Percentiles rank a stretch among this genome's conserved stretches.
Conservation (phyloP, 2,113 vertebrate species). For the Candoia aspera region DNA sequence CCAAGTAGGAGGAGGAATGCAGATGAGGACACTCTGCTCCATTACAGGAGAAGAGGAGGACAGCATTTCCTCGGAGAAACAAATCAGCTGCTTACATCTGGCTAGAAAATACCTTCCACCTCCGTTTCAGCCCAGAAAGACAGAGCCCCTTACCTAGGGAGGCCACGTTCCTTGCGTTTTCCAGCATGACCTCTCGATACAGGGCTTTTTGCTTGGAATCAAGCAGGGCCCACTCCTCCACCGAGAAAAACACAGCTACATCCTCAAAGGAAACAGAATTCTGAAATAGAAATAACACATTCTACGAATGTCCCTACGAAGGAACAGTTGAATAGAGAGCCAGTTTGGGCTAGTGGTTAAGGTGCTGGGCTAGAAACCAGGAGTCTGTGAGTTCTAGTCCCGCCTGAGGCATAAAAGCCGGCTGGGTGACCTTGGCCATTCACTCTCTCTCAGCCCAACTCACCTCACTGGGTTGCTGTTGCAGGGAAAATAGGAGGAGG, state of each 20-base stretch:
- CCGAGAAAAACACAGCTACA: background rate
- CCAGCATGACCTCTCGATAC: background rate
- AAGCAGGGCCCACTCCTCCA: background rate
- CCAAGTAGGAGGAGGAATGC: background rate
- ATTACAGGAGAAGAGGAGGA: background rate
- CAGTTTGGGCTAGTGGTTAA: too few species aligned
- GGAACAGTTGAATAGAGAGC: background rate
- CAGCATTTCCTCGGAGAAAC: background rate
- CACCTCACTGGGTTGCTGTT: too few species aligned
- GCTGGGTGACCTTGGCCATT: too few species aligned
- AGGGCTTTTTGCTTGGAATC: background rate
- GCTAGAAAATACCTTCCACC: background rate
- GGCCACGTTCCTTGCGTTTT: background rate
- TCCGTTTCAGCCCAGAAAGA: background rate
- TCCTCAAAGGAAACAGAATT: background rate
- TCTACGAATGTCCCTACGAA: background rate
- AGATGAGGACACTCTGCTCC: background rate
- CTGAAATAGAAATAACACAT: background rate
- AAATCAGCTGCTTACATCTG: background rate
- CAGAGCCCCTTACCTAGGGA: background rate
- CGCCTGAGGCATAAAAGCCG: too few species aligned
- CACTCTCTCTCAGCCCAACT: too few species aligned
- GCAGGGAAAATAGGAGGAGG: too few species aligned
- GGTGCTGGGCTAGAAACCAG: too few species aligned
- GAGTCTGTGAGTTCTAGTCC: too few species aligned